Evolutionary conservation across 2,888 invertebrate species (phyloP), one percentile per base, ranked within the genome.

Genomic region (Meta bourneti): DNA sequence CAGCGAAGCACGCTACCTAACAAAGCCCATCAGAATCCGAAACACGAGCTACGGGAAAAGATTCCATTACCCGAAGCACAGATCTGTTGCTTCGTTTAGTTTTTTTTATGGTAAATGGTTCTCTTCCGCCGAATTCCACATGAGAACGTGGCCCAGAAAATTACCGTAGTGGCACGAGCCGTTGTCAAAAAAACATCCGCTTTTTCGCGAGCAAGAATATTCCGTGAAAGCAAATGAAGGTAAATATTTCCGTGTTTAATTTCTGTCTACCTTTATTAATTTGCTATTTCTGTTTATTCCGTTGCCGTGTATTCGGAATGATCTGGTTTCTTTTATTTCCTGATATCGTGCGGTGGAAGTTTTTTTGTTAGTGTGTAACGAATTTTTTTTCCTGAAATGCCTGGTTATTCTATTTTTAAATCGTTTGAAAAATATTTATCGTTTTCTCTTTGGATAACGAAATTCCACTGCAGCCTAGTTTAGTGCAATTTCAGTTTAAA

Each of bases 171-270:
- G 9, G 19, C 61, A 6, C 48, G 51, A 34, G 49, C 77, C 52
- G 49, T 52, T 49, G 52, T 51, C 49, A 77, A 20, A 20, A 20
- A 79, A 54, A 79, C 34, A 34, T 61, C 61, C 54, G 8, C 34
- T 79, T 79, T 61, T 13, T 61, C 61, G 61, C 20, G 54, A 61
- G 54, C 61, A 61, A 54, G 79, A 61, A 79, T 16, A 20, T 20
- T 79, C 61, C 6, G 11, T 61, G 11, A 5, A 16, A 16, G 13
- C 7, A 61, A 54, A 5, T 9, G 61, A 61, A 34, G 34, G 52
- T 78, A 52, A 78, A 77, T 52, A 19, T 52, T 54, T 79, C 19
- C 20, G 9, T 79, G 16, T 79, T 79, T 11, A n/a, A 19, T 51
- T 61, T 11, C 8, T 16, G 61, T 9, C 11, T 61, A 16, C 5